phyloP scores from a whole-genome alignment of 2,888 invertebrate genomes.

The Zhuqinia jingwanae region DNA sequence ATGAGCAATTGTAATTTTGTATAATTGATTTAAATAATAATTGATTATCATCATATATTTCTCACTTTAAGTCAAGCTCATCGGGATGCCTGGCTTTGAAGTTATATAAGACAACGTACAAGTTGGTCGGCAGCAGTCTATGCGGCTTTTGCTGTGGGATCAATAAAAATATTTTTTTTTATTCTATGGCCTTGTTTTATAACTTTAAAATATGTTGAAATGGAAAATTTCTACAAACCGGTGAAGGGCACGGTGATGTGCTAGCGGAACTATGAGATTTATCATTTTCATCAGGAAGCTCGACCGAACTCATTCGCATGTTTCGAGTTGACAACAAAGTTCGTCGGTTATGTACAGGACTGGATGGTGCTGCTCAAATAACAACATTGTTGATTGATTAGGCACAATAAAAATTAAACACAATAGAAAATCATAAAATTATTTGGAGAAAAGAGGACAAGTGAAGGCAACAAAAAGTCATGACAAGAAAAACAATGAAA shows the following conservation, averaged over 20 bases:
- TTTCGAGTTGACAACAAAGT: constrained; percentile 88
- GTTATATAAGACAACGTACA: constrained; percentile 97
- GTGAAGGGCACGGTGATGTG: constrained; percentile 96
- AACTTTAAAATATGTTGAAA: too few relatives aligned
- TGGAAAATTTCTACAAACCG: constrained; percentile 81
- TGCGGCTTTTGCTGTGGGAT: constrained; percentile 87
- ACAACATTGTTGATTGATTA: background rate
- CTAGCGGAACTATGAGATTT: constrained; percentile 95
- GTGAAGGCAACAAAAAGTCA: constrained; percentile 4
- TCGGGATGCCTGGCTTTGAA: constrained; percentile 97
- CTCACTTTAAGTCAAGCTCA: constrained; percentile 93
- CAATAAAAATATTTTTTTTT: background rate
- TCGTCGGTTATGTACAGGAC: constrained; percentile 93
- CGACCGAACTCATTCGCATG: constrained; percentile 96
- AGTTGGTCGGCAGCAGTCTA: constrained; percentile 92
- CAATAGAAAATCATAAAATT: background rate
- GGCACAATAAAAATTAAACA: background rate
- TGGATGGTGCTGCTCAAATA: constrained; percentile 89
- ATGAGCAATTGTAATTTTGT: background rate
- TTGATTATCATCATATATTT: background rate
- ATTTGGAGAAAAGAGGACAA: background rate
- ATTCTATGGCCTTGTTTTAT: too few relatives aligned
- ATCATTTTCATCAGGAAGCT: constrained; percentile 94
- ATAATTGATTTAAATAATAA: constrained; percentile 22
- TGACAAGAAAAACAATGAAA: background rate